Evolutionary conservation across 2,888 invertebrate genomes (phyloP).

Genomic region (Thereva nobilitata): DNA sequence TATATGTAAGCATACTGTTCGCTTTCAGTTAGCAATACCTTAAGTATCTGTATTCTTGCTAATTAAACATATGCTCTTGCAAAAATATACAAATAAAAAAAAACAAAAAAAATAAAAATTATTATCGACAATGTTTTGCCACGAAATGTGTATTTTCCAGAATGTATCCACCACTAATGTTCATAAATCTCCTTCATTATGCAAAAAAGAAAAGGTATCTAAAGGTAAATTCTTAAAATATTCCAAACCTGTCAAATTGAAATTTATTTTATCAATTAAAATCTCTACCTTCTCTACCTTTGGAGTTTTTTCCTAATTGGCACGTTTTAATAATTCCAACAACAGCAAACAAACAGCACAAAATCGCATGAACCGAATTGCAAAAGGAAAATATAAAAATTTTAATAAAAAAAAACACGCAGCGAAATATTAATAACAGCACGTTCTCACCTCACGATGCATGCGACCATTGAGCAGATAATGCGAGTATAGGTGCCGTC

Average conservation of each 20-base stretch:
- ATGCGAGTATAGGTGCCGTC: constrained; percentile 8
- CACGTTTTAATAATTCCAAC: constrained; percentile 26
- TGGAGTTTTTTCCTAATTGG: constrained; percentile 33
- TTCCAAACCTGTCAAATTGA: constrained; percentile 31
- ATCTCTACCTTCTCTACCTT: constrained; percentile 17
- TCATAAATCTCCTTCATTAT: constrained; percentile 30
- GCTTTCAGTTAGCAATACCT: constrained; percentile 1
- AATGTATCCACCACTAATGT: constrained; percentile 16
- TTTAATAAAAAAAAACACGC: background rate
- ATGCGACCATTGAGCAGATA: constrained; percentile 9
- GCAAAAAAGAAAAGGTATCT: constrained; percentile 6
- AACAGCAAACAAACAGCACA: too few relatives aligned
- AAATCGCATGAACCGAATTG: too few relatives aligned
- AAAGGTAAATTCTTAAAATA: constrained; percentile 11
- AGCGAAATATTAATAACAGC: constrained; percentile 32
- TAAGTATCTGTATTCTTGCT: constrained; percentile 14
- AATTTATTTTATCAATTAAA: constrained; percentile 37
- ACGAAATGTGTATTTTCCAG: background rate
- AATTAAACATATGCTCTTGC: constrained; percentile 25
- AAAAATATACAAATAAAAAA: background rate
- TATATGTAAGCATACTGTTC: constrained; percentile 11
- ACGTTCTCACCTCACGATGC: constrained; percentile 17
- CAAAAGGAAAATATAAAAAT: too few relatives aligned
- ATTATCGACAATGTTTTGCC: constrained; percentile 19
- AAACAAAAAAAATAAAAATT: background rate